Base-by-base conservation (phyloP, 2,888 invertebrate genomes). In the Luperina nickerlii region DNA sequence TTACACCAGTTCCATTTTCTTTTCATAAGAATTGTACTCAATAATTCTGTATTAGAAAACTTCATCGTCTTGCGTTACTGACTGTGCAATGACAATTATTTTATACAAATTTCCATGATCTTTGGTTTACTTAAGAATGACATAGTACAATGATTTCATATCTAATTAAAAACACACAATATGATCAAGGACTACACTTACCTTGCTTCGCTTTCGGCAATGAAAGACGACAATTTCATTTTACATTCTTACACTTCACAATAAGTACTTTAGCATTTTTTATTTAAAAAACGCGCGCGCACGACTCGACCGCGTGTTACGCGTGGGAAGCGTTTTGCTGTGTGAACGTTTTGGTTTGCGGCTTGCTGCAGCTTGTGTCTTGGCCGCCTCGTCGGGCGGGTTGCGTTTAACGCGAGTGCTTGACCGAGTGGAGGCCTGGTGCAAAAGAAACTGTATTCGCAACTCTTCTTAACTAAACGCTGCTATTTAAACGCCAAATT, bases 361-460 rank as follows among this genome's bases (percentile, higher is more conserved):
- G 67, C 24, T 67, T 76, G 80, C 83, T 62, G 80, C 60, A 60
- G 79, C 79, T 32, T 51, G 82, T 45, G 79, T 11, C 45, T 51
- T 51, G 79, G 32, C 11, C 54, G 79, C 79, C 45, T 62, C 79
- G 62, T 54, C 82, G 62, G 51, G 68, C 82, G 79, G 76, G 27
- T n/a, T 57, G 76, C 83, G 76, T 15, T 54, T 80, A 42, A 81
- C 80, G 83, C 80, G 80, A 81, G 80, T 83, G 83, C 80, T 81
- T 81, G 80, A 69, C 77, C 80, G 80, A 81, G 83, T 81, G 54
- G 83, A 63, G 48, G 80, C 80, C 80, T 81, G 80, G 83, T 90
- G 86, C 91, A 92, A 67, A 81, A 81, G 67, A 81, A 74, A 76
- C 51, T 51, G 91, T 91, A 73, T 70, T 74, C 69, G 78, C 51